A percentile compares a stretch with the other conserved stretches of the same genome.
Evolutionary conservation across 2,888 invertebrate species (phyloP).

Genomic region (Harpalus rubripes): DNA sequence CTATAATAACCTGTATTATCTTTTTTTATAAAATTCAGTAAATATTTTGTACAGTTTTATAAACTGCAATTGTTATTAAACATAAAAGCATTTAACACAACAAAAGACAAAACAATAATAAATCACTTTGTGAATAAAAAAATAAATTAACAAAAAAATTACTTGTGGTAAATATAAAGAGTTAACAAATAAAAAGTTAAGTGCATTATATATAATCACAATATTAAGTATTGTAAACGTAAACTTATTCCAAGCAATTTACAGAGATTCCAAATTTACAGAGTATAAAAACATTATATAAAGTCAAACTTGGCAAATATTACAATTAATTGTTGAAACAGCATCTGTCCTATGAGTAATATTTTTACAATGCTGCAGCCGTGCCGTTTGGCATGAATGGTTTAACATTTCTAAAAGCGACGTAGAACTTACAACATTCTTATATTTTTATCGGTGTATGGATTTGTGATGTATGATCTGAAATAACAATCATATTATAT

Average conservation of each 20-base stretch:
- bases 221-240: conserved; percentile 30
- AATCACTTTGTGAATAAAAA: conserved; percentile 61
- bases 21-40: conserved; percentile 53
- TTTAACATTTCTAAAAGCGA: conserved; percentile 52
- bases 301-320: conserved; percentile 33
- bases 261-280: conserved; percentile 38
- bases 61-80: conserved; percentile 29
- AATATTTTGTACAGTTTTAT: conserved; percentile 20
- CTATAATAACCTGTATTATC: conserved; percentile 55
- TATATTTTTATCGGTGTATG: conserved; percentile 83
- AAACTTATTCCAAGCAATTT: conserved; percentile 11
- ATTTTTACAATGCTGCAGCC: conserved; percentile 33
- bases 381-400: conserved; percentile 25
- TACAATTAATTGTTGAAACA: conserved; percentile 28
- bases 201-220: conserved; percentile 31
- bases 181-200: conserved; percentile 52
- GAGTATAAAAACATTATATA: conserved; percentile 42
- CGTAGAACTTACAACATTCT: conserved; percentile 79
- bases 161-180: conserved; percentile 54
- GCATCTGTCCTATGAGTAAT: conserved; percentile 27
- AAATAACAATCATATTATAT: conserved; percentile 73
- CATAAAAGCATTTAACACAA: conserved; percentile 52
- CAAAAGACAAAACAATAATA: conserved; percentile 51
- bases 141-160: conserved; percentile 58
- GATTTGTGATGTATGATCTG: conserved; percentile 85